Evolutionary conservation across 2,888 invertebrate species (phyloP).

Genomic region (Campoletis raptor): DNA sequence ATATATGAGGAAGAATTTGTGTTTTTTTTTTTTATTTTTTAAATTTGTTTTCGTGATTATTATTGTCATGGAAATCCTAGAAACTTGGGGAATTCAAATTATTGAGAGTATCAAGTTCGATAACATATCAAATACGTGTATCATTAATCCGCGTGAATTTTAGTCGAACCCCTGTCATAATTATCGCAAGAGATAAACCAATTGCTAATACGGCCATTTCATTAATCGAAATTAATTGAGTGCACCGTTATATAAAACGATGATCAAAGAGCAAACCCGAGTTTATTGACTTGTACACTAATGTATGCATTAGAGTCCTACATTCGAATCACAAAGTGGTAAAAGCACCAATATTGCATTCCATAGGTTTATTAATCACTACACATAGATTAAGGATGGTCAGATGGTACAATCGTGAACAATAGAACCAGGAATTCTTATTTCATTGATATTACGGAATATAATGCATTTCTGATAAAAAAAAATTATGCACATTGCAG

Average conservation of each 20-base stretch:
- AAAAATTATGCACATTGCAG: too few relatives aligned
- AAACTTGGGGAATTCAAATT: not conserved
- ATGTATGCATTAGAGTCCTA: conserved; percentile 15
- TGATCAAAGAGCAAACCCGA: conserved; percentile 54
- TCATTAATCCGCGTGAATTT: conserved; percentile 15
- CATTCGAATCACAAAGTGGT: not conserved
- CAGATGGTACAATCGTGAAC: too few relatives aligned
- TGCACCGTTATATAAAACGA: conserved; percentile 54
- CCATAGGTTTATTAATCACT: not conserved
- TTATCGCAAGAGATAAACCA: conserved; percentile 31
- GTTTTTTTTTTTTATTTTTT: too few relatives aligned
- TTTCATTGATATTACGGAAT: too few relatives aligned
- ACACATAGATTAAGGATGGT: not conserved
- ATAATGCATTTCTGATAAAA: too few relatives aligned
- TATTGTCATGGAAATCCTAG: not conserved
- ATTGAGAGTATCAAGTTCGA: not conserved
- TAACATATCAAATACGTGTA: not conserved
- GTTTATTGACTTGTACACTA: conserved; percentile 26
- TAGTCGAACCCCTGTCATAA: not conserved
- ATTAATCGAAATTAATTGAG: conserved; percentile 61
- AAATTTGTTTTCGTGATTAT: not conserved
- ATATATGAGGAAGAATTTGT: too few relatives aligned
- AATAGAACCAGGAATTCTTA: too few relatives aligned
- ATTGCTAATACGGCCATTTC: conserved; percentile 48
- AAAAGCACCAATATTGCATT: conserved; percentile 3